Base-by-base conservation (phyloP, 2,113 vertebrate genomes). In the Pyxicephalus adspersus region DNA sequence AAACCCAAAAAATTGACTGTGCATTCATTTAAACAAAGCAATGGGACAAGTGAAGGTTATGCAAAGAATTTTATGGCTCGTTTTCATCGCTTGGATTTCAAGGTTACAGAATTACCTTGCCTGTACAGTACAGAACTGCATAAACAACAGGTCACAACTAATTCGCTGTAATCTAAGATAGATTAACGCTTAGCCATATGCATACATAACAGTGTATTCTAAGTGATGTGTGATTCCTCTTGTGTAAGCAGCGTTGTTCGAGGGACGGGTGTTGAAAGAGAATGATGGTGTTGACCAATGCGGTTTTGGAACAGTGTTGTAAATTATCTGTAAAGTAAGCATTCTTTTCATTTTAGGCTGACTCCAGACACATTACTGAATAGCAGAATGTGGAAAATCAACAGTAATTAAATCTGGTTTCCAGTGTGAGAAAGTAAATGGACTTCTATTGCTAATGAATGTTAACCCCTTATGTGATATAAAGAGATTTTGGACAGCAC, bases 181-280 rank as follows among this genome's bases (percentile, higher is more conserved):
- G 57, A 58, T 58, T 58, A 58, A n/a, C 20, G n/a, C 57, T 22
- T n/a, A 22, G 20, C 20, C 57, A 20, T 23, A 22, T 58, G 57
- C 57, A 22, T 58, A 58, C 52, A 22, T 22, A 73, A 15, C 15
- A 20, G 22, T n/a, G 54, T 19, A 73, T n/a, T n/a, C 1, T 20
- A 73, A 34, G 70, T 58, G 57, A 34, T 34, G 54, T 22, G 23
- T 23, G 22, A 19, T 70, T 52, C 16, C 38, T 55, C 26, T 52
- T 55, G 2, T 64, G 20, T 29, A 55, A 72, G 25, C 52, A 55
- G 29, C 45, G 18, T 8, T 28, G 45, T 70, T 70, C 23, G 26
- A 5, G 57, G 70, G 51, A 34, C 4, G 55, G 22, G 70, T 57
- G 67, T 25, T 70, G 67, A 70, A 52, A 70, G 67, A 70, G 26